Percentiles rank a stretch among this genome's conserved stretches.
Conservation (phyloP, 2,797 vertebrate species). For the Crypturellus tataupa region DNA sequence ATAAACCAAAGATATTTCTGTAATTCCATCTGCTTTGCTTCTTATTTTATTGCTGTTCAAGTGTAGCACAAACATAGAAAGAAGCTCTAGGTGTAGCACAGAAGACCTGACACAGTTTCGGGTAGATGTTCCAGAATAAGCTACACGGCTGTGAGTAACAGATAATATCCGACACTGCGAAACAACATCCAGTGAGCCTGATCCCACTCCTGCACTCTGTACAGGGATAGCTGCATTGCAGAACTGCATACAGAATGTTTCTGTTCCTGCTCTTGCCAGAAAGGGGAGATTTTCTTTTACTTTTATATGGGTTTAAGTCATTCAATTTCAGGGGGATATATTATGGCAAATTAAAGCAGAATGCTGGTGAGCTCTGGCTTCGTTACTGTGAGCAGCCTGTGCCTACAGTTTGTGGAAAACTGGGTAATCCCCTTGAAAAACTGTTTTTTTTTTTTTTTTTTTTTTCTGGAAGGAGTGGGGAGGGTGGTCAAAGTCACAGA, state of each 20-base stretch:
- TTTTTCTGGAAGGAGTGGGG: neutral
- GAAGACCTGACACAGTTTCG: neutral
- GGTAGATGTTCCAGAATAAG: neutral
- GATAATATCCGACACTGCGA: neutral
- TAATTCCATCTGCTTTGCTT: slow-evolving; percentile 35
- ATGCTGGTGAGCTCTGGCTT: neutral
- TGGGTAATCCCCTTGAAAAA: neutral
- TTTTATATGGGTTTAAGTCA: neutral
- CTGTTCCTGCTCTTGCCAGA: neutral
- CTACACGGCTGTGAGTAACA: neutral
- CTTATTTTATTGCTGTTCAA: slow-evolving; percentile 51
- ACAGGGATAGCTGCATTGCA: neutral
- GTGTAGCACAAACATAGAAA: slow-evolving; percentile 1
- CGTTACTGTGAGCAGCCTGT: neutral
- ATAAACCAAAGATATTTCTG: slow-evolving; percentile 34
- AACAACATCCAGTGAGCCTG: neutral
- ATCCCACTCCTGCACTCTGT: neutral
- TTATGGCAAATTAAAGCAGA: neutral
- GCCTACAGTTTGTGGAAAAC: neutral
- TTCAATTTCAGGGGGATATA: neutral
- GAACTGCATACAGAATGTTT: neutral
- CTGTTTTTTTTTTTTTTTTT: neutral
- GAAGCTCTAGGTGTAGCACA: neutral
- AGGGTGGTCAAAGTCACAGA: neutral
- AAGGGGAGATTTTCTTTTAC: neutral